Conservation (phyloP, 1,140 invertebrate genomes). For the Neoseiulus cucumeris region DNA sequence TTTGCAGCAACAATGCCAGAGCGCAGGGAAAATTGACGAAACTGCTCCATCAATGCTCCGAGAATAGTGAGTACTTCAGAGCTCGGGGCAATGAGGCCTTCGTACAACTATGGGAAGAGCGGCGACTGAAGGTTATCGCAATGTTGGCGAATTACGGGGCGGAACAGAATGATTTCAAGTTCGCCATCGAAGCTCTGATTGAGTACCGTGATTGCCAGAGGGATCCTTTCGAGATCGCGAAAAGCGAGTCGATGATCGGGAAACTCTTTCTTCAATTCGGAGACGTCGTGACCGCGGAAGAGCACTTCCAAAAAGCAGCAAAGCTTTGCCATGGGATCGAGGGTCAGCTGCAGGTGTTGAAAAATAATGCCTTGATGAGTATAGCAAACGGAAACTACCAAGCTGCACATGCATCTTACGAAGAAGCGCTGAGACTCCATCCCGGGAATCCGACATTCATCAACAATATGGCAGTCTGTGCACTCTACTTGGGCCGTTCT, state of each 20-base stretch:
- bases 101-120: neutral
- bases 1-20: neutral
- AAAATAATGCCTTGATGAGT: neutral
- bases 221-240: neutral
- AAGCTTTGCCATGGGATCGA: neutral
- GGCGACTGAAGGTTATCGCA: neutral
- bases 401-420: neutral
- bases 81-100: neutral
- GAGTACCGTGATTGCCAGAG: neutral
- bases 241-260: neutral
- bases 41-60: neutral
- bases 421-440: neutral
- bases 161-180: conserved; percentile 6
- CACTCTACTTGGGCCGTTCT: neutral
- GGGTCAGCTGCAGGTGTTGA: neutral
- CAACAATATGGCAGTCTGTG: neutral
- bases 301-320: neutral
- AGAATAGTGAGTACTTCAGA: neutral
- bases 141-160: neutral
- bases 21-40: neutral
- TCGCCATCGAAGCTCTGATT: neutral
- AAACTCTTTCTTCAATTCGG: conserved; percentile 8
- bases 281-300: neutral
- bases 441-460: neutral
- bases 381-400: neutral